Conservation (phyloP, 2,113 vertebrate genomes). For the Phrynosoma blainvillii region DNA sequence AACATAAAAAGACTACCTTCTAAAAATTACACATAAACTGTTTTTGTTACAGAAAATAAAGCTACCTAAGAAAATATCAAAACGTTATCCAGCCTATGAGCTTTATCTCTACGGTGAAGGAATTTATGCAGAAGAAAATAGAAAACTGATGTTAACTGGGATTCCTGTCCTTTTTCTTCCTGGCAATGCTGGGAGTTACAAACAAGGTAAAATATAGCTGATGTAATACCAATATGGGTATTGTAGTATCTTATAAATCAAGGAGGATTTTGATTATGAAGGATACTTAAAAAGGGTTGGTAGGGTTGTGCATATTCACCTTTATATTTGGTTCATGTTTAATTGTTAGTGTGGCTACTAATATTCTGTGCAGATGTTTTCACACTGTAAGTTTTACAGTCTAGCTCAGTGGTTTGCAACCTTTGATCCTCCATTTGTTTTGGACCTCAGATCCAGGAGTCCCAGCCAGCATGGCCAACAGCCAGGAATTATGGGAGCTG, state of each 20-base stretch:
- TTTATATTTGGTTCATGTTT: background rate
- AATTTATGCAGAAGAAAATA: conserved; percentile 88
- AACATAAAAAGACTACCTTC: background rate
- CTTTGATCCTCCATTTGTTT: too few species aligned
- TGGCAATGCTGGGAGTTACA: conserved; percentile 96
- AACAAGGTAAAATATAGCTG: conserved; percentile 85
- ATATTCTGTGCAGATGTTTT: background rate
- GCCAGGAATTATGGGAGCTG: too few species aligned
- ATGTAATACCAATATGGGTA: conserved; percentile 11
- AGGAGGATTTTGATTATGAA: background rate
- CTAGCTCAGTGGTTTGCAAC: too few species aligned
- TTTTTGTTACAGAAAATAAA: conserved; percentile 84
- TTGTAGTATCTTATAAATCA: background rate
- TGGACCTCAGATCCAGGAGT: too few species aligned
- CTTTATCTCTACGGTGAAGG: conserved; percentile 97
- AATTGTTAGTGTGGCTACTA: background rate
- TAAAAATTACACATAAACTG: background rate
- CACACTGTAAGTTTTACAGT: background rate
- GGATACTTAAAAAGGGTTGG: background rate
- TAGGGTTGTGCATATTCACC: background rate
- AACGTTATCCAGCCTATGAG: conserved; percentile 88
- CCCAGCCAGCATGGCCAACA: too few species aligned
- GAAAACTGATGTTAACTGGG: conserved; percentile 85
- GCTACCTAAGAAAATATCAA: conserved; percentile 86
- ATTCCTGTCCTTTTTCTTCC: conserved; percentile 97